Conservation (phyloP, 2,888 invertebrate genomes). For the Eupithecia insigniata region DNA sequence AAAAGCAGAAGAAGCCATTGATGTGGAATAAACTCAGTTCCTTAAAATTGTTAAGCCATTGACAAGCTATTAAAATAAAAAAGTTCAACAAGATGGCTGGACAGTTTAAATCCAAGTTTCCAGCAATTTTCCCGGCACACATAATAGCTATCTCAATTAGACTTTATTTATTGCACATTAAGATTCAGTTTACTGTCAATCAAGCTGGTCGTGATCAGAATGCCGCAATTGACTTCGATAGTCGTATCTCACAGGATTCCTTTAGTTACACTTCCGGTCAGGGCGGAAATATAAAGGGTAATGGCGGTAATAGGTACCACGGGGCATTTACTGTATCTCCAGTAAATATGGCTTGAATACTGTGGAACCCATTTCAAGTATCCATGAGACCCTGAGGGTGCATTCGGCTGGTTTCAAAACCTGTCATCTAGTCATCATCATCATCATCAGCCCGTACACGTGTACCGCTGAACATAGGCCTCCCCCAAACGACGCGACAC, state of each 20-base stretch:
- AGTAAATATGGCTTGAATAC: background rate
- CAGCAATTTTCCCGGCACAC: background rate
- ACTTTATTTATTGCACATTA: constrained; percentile 7
- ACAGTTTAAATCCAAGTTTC: background rate
- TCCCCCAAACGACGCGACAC: too few species aligned
- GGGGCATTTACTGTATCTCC: background rate
- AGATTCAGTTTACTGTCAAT: constrained; percentile 15
- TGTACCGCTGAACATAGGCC: too few species aligned
- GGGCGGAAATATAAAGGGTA: constrained; percentile 6
- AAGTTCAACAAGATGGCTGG: background rate
- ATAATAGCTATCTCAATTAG: constrained; percentile 6
- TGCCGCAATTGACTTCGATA: constrained; percentile 11
- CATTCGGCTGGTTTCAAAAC: background rate
- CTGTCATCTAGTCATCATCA: too few species aligned
- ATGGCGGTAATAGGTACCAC: background rate
- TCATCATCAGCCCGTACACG: too few species aligned
- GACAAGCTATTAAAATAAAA: background rate
- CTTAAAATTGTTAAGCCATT: background rate
- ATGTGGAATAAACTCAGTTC: background rate
- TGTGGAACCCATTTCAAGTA: background rate
- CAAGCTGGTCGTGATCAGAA: constrained; percentile 18
- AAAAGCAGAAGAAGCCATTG: background rate
- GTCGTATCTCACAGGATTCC: constrained; percentile 17
- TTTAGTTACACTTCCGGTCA: constrained; percentile 10
- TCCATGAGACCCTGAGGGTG: background rate